These are phyloP conservation scores for Drosophila pseudoobscura DNA, from an alignment of 1,140 invertebrate genomes.

Conservation along the genomic window DNA sequence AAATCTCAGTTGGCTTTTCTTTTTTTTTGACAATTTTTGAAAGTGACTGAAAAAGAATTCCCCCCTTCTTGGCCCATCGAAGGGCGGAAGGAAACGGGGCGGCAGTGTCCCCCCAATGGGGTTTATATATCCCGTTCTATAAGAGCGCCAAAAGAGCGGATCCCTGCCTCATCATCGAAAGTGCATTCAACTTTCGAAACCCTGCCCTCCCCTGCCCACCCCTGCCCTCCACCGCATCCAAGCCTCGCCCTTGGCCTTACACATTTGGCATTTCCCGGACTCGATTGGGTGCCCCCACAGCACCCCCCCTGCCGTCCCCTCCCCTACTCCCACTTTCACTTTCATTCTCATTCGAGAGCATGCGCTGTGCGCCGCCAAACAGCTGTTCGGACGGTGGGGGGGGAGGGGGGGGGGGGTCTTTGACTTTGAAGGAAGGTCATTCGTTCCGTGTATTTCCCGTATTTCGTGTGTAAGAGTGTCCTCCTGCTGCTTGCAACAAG, in stretches of 20 bases:
- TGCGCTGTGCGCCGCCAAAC: constrained; percentile 56
- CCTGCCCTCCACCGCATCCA: background rate
- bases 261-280: constrained; percentile 18
- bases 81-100: too few relatives aligned
- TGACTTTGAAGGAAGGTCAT: constrained; percentile 77
- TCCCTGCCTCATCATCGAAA: constrained; percentile 21
- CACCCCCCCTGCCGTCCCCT: too few relatives aligned
- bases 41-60: too few relatives aligned
- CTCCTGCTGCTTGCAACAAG: constrained; percentile 54
- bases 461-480: background rate
- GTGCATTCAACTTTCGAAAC: constrained; percentile 68
- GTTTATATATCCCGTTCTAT: too few relatives aligned
- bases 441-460: constrained; percentile 1
- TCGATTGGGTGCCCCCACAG: background rate
- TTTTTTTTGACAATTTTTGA: too few relatives aligned
- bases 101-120: too few relatives aligned
- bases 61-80: too few relatives aligned
- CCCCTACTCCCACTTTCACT: constrained; percentile 52
- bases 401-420: constrained; percentile 39
- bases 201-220: background rate
- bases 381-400: constrained; percentile 45
- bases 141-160: too few relatives aligned
- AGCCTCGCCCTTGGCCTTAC: constrained; percentile 66
- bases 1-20: too few relatives aligned
- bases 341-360: constrained; percentile 55